phyloP scores from a whole-genome alignment of 1,140 invertebrate species.

The Kradibia gibbosae region DNA sequence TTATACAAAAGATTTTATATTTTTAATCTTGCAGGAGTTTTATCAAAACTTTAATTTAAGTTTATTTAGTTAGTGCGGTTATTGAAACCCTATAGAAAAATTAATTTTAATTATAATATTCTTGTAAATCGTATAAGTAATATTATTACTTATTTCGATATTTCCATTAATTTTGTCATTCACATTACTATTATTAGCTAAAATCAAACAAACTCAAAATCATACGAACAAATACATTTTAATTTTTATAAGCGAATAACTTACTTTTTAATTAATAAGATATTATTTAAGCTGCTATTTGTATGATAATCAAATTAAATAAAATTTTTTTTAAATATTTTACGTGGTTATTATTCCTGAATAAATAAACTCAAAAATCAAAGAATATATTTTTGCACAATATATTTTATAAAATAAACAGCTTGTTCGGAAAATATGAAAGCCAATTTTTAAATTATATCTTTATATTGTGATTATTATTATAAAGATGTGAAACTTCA shows the following conservation, averaged over 20 bases:
- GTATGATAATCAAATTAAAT: conserved; percentile 41
- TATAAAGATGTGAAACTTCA: no score
- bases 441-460: no score
- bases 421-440: no score
- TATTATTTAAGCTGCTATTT: conserved; percentile 36
- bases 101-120: conserved; percentile 9
- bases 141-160: not conserved
- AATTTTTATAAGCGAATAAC: conserved; percentile 15
- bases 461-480: no score
- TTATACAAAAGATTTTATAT: not conserved
- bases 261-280: conserved; percentile 19
- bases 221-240: not conserved
- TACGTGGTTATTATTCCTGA: no score
- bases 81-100: not conserved
- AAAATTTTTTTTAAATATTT: conserved; percentile 15
- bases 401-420: no score
- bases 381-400: no score
- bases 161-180: not conserved
- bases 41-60: not conserved
- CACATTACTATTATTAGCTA: conserved; percentile 11
- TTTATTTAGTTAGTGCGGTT: not conserved
- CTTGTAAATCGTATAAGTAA: not conserved
- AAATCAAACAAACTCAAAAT: not conserved
- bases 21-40: not conserved
- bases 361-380: no score